These are phyloP conservation scores for Megaceryle alcyon DNA, from an alignment of 2,797 vertebrate genomes.

Conservation along the genomic window DNA sequence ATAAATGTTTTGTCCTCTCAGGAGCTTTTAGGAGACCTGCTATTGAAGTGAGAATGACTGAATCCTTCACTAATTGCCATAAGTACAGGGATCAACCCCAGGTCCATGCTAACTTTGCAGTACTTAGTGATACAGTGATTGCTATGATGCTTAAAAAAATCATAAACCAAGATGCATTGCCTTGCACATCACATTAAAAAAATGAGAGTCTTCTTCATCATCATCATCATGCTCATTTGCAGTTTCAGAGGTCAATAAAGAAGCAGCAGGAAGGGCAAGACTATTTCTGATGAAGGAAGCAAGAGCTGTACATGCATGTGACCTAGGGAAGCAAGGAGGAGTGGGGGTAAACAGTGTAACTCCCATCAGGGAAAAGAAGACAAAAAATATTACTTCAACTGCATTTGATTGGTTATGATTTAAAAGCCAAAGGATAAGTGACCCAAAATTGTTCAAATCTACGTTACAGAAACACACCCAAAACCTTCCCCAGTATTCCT, in stretches of 20 bases:
- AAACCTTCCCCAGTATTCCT: neutral
- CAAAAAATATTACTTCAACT: neutral
- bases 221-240: neutral
- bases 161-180: neutral
- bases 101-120: neutral
- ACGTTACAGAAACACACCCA: neutral
- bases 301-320: accelerated
- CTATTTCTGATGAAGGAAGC: neutral
- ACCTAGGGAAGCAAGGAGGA: neutral
- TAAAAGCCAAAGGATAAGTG: neutral
- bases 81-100: neutral
- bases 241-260: neutral
- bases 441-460: neutral
- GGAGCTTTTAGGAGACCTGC: neutral
- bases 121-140: neutral
- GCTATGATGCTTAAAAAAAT: neutral
- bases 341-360: neutral
- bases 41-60: neutral
- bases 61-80: neutral
- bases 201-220: neutral
- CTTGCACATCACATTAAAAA: neutral
- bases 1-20: neutral
- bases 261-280: neutral
- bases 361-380: neutral
- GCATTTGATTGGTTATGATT: neutral